Percentiles rank a stretch among this genome's conserved stretches.
Evolutionary conservation across 2,888 invertebrate species (phyloP).

Genomic region (Athripsodes cinereus): DNA sequence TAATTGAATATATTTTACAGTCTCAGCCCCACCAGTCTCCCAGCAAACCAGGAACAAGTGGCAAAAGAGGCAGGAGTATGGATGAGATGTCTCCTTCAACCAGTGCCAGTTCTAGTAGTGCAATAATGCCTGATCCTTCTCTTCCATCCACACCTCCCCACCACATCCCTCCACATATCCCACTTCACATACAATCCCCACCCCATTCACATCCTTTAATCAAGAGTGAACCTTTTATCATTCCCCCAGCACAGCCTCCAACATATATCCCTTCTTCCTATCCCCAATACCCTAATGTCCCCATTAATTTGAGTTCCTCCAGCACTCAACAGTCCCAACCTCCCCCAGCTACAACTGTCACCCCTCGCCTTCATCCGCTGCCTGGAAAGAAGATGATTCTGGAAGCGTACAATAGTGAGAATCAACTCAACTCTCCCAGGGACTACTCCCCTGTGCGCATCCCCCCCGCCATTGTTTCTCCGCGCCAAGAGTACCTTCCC

Average conservation of each 20-base stretch:
- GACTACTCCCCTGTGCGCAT: constrained; percentile 19
- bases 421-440: constrained; percentile 37
- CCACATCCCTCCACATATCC: not conserved
- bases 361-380: constrained; percentile 37
- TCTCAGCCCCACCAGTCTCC: constrained; percentile 17
- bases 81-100: not conserved
- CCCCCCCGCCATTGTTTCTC: constrained; percentile 25
- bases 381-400: constrained; percentile 47
- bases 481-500: constrained; percentile 40
- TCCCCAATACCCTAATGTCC: constrained; percentile 1
- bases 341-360: constrained; percentile 38
- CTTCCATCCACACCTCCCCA: not conserved
- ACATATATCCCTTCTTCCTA: not conserved
- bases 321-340: not conserved
- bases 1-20: constrained; percentile 10
- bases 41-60: constrained; percentile 1
- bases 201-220: not conserved
- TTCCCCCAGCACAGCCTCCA: not conserved
- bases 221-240: not conserved
- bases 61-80: constrained; percentile 11
- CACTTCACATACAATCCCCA: not conserved
- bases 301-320: constrained; percentile 9
- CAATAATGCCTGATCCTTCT: not conserved
- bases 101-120: not conserved
- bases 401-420: constrained; percentile 47